These are phyloP conservation scores for Protodeltote pygarga DNA, from an alignment of 2,888 invertebrate species.

Conservation along the genomic window DNA sequence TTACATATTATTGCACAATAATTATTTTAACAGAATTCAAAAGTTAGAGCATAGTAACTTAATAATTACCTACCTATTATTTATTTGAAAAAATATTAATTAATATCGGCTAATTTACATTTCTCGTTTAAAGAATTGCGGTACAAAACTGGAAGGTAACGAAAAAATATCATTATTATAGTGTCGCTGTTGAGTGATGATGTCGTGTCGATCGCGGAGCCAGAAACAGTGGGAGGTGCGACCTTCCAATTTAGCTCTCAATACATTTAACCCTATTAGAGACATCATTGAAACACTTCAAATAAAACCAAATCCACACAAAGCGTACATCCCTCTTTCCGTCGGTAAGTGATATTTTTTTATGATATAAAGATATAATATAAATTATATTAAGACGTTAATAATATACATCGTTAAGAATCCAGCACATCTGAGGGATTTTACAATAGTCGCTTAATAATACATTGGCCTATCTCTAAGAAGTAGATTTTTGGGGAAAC, in stretches of 20 bases:
- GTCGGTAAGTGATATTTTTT: conserved; percentile 90
- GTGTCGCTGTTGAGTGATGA: conserved; percentile 38
- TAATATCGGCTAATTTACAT: conserved; percentile 23
- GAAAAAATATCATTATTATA: conserved; percentile 26
- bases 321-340: conserved; percentile 95
- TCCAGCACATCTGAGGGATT: no score
- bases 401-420: no score
- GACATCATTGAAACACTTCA: conserved; percentile 96
- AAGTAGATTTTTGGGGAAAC: no score
- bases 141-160: conserved; percentile 18
- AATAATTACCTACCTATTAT: no score
- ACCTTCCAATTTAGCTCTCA: conserved; percentile 91
- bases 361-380: not conserved
- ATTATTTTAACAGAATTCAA: no score
- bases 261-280: conserved; percentile 97
- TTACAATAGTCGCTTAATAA: no score
- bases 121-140: conserved; percentile 22
- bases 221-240: conserved; percentile 90
- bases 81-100: not conserved
- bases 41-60: no score
- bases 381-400: no score
- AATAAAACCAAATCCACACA: conserved; percentile 96
- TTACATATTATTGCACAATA: no score
- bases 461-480: no score
- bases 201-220: conserved; percentile 67